Base-by-base conservation (phyloP, 2,888 invertebrate genomes). In the Mayetiola destructor region DNA sequence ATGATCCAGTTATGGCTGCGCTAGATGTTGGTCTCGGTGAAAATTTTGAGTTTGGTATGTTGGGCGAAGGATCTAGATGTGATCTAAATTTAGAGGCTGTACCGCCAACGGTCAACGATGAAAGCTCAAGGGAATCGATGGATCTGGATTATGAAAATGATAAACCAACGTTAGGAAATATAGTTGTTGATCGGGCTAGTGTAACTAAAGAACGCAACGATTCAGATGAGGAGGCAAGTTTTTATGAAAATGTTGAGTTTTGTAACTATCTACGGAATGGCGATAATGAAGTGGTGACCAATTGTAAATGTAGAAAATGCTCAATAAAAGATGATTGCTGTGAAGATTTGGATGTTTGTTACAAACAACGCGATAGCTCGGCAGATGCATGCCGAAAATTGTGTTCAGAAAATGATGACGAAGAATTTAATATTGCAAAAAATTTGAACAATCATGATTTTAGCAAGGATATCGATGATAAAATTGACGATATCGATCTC, bases 51-150 rank as follows among this genome's bases (percentile, higher is more conserved):
- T 21, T 59, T 12, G 39, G 56, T 12, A 30, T 56, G 23, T 40
- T 58, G 10, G 56, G 53, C 29, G 58, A 60, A 57, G 57, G 55
- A 30, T 29, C 48, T n/a, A 39, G 39, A 14, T 58, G 56, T 27
- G 37, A 52, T 56, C 40, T 59, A 21, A 59, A 59, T 59, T 55
- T 57, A 14, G 54, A 57, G 32, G 54, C 57, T 37, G 29, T 23
- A 20, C 58, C 58, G 2, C 60, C 60, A 16, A 53, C 53, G 18
- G 60, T 61, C 21, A 62, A 61, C 54, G 62, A 62, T 57, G 62
- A 62, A 30, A 62, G 60, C 40, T 61, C 61, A 16, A 57, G 61
- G 2, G 62, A 62, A 36, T 61, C 61, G 23, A 61, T 62, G 62
- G 61, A 61, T 12, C 60, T 59, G 23, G 60, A 61, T 48, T 56